These are phyloP conservation scores for Sciaenops ocellatus DNA, from an alignment of 2,797 vertebrate species.

Conservation along the genomic window DNA sequence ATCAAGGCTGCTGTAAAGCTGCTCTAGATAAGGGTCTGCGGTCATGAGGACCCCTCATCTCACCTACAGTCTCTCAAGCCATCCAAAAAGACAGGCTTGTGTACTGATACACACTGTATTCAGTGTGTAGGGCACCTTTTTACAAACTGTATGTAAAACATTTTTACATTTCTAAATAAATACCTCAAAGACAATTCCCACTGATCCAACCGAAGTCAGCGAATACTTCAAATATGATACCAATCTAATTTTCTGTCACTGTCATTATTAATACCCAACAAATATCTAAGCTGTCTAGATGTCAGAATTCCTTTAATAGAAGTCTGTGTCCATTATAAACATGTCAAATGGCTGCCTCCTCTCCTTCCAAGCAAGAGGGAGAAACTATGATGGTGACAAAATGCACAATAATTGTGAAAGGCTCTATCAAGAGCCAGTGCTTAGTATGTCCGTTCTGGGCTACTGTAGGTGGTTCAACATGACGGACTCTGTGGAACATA, in stretches of 20 bases:
- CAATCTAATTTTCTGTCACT: background rate
- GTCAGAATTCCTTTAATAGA: background rate
- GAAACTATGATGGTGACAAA: too few species aligned
- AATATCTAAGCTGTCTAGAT: background rate
- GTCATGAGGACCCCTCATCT: conserved; percentile 45
- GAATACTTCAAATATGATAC: background rate
- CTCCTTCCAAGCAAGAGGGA: too few species aligned
- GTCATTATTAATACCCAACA: background rate
- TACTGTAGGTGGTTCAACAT: too few species aligned
- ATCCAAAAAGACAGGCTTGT: background rate
- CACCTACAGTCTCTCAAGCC: conserved; percentile 17
- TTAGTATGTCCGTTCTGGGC: too few species aligned
- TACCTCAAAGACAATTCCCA: background rate
- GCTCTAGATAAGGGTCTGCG: conserved; percentile 62
- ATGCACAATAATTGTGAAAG: too few species aligned
- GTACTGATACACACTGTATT: background rate
- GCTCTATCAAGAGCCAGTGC: too few species aligned
- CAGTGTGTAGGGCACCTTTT: too few species aligned
- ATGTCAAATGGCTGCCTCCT: background rate
- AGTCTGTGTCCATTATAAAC: background rate
- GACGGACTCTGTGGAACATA: too few species aligned
- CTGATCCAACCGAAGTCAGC: background rate
- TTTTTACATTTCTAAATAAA: background rate
- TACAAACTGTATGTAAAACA: background rate
- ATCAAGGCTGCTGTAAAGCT: conserved; percentile 46